These are phyloP conservation scores for Phortica variegata DNA, from an alignment of 1,140 invertebrate species.

Conservation along the genomic window DNA sequence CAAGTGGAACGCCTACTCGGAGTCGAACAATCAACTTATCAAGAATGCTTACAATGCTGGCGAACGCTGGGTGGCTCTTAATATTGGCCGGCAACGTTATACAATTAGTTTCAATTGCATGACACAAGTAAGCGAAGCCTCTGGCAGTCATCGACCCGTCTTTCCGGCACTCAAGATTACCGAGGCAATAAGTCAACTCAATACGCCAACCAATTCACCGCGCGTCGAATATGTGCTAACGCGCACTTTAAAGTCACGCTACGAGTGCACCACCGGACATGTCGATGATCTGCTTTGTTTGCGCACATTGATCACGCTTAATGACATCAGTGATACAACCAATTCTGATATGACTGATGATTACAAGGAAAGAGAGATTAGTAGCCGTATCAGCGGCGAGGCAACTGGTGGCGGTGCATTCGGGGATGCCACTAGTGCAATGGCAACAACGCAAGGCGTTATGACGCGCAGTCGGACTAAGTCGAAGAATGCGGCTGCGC, in stretches of 20 bases:
- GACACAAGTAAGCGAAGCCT: slow-evolving; percentile 82
- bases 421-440: not conserved
- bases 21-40: slow-evolving; percentile 76
- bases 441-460: slow-evolving; percentile 17
- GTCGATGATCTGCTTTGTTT: slow-evolving; percentile 27
- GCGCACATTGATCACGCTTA: slow-evolving; percentile 29
- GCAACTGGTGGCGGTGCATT: not conserved
- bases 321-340: slow-evolving; percentile 16
- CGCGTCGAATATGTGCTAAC: not conserved
- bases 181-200: slow-evolving; percentile 45
- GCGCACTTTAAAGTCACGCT: not conserved
- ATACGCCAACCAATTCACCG: not conserved
- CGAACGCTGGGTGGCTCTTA: slow-evolving; percentile 72
- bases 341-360: not conserved
- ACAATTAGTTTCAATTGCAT: slow-evolving; percentile 80
- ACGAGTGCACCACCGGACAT: slow-evolving; percentile 14
- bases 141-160: slow-evolving; percentile 79
- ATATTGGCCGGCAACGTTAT: slow-evolving; percentile 75
- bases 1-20: slow-evolving; percentile 78
- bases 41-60: slow-evolving; percentile 82
- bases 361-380: not conserved
- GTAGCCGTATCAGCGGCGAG: not conserved
- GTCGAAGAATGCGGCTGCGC: slow-evolving; percentile 31
- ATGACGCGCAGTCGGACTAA: slow-evolving; percentile 39
- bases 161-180: slow-evolving; percentile 66